These are phyloP conservation scores for Coregonus suidteri DNA, from an alignment of 2,797 vertebrate genomes.

Conservation along the genomic window DNA sequence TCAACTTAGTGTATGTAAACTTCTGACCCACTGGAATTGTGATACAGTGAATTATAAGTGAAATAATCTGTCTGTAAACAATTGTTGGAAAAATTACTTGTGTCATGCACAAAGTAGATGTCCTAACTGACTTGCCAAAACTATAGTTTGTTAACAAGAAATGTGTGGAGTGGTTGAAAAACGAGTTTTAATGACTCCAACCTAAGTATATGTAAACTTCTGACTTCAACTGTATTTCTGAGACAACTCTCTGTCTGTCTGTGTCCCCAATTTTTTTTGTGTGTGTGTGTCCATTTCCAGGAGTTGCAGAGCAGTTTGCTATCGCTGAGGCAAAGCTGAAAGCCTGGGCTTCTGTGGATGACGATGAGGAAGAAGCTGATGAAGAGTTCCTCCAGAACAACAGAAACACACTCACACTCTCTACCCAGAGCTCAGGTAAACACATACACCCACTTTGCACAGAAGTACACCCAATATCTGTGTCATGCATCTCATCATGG, in stretches of 20 bases:
- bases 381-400: conserved; percentile 62
- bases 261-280: not conserved
- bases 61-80: too few species aligned
- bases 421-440: conserved; percentile 70
- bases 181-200: too few species aligned
- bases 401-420: conserved; percentile 26
- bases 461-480: conserved; percentile 4
- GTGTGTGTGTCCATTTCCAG: conserved; percentile 57
- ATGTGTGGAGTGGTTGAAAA: too few species aligned
- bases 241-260: not conserved
- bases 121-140: too few species aligned
- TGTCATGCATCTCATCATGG: conserved; percentile 24
- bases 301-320: conserved; percentile 95
- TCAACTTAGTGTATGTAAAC: too few species aligned
- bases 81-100: too few species aligned
- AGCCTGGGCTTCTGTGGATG: conserved; percentile 94
- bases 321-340: conserved; percentile 96
- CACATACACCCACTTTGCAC: fast-evolving
- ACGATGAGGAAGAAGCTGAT: conserved; percentile 81
- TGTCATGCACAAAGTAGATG: too few species aligned
- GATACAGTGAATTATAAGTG: too few species aligned
- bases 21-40: too few species aligned
- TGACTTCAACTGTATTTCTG: conserved; percentile 15
- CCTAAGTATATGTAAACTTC: too few species aligned
- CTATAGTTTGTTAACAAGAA: too few species aligned